phyloP scores from a whole-genome alignment of 2,113 vertebrate species.

The Apteryx mantelli region DNA sequence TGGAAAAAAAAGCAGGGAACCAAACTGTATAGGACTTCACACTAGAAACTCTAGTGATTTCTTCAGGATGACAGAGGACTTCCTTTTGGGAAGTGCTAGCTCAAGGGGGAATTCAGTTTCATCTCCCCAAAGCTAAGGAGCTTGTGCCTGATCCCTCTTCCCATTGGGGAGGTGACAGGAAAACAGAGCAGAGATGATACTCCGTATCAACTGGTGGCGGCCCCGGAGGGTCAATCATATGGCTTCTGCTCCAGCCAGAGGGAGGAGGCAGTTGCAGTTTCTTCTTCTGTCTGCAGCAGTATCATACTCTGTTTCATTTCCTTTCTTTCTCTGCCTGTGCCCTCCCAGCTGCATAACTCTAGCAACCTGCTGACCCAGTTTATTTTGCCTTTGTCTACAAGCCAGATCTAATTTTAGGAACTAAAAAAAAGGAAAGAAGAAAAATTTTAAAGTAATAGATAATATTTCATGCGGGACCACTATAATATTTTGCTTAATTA shows the following conservation, averaged over 20 bases:
- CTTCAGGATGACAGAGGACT: not conserved
- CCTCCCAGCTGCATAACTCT: not conserved
- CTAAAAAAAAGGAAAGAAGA: not conserved
- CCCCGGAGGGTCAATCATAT: accelerated
- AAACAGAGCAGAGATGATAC: not conserved
- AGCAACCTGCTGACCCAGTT: not conserved
- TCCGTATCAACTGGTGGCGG: not conserved
- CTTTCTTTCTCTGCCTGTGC: not conserved
- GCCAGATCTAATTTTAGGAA: not conserved
- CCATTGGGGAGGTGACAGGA: too few relatives aligned
- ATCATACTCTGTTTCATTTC: not conserved
- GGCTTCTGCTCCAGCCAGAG: not conserved
- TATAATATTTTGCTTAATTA: not conserved
- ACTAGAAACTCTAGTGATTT: not conserved
- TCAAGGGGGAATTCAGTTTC: not conserved
- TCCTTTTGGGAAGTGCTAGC: not conserved
- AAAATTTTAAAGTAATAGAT: not conserved
- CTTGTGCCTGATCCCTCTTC: not conserved
- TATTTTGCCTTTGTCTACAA: conserved; percentile 3
- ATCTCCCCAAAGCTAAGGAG: not conserved
- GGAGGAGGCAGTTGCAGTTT: not conserved
- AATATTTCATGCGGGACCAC: not conserved
- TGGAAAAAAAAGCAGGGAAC: not conserved
- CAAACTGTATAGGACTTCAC: not conserved
- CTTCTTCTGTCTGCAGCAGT: not conserved